These are phyloP conservation scores for Simalia tracyae DNA, from an alignment of 2,797 vertebrate genomes.

Conservation along the genomic window DNA sequence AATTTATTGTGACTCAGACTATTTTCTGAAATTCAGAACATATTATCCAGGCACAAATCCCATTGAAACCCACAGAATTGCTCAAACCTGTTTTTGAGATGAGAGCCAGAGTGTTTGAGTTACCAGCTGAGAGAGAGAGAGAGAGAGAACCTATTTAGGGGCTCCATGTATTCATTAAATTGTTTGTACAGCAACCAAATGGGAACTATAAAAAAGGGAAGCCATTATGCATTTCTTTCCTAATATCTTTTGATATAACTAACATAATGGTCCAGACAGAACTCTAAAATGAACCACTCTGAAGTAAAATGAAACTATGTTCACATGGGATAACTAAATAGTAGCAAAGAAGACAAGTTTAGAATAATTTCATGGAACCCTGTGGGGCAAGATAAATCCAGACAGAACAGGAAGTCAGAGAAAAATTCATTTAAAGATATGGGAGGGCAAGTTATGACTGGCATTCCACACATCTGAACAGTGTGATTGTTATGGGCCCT, in stretches of 20 bases:
- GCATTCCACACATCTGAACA: background rate
- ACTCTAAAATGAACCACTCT: background rate
- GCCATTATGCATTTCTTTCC: background rate
- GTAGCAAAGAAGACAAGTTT: background rate
- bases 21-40: background rate
- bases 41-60: background rate
- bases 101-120: background rate
- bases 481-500: background rate
- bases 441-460: background rate
- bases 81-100: background rate
- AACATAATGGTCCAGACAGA: background rate
- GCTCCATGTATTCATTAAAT: background rate
- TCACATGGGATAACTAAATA: background rate
- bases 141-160: background rate
- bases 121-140: background rate
- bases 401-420: background rate
- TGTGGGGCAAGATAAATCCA: background rate
- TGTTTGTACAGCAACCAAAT: background rate
- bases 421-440: background rate
- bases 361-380: background rate
- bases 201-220: background rate
- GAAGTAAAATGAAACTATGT: background rate
- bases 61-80: background rate
- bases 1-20: background rate
- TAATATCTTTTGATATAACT: background rate